Base-by-base conservation (phyloP, 2,888 invertebrate species). In the Pheosia gnoma region DNA sequence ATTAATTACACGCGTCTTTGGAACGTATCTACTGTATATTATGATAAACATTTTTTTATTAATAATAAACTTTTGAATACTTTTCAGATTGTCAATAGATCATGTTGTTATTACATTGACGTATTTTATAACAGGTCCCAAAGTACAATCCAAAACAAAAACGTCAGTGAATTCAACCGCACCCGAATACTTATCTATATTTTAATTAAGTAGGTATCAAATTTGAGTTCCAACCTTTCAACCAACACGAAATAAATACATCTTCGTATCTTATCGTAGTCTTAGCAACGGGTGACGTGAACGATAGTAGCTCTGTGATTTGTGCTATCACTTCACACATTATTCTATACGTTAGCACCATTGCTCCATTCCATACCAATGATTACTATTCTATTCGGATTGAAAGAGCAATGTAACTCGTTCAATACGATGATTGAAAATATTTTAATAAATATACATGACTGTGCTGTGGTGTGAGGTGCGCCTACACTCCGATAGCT, bases 251-350 rank as follows among this genome's bases (percentile, higher is more conserved):
- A 74, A 72, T 79, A 75, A 75, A 72, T 75, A 74, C 71, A 75
- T 62, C 68, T 66, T 70, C 70, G 62, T 85, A 86, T 87, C 85
- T 87, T 87, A 88, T 88, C 86, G 70, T 43, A 57, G 80, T 83
- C 82, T 82, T 81, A 80, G 81, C 77, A 79, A 75, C 78, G 73
- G 71, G 71, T 84, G 84, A 85, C 83, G 82, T 75, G 71, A 67
- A 64, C 75, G 75, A 79, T 78, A 78, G 70, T 76, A 75, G 77
- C 72, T 65, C 63, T 73, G 72, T 80, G 82, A 82, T 85, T 86
- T 84, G 71, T 79, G 73, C 75, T 78, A 79, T 79, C 75, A 74
- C 56, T 67, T 65, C 65, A 66, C 64, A 72, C 63, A 67, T 68
- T 67, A 73, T 62, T 72, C 54, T 41, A 59, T 60, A 45, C 56